phyloP scores from a whole-genome alignment of 2,113 vertebrate genomes.

The Barnardius zonarius region DNA sequence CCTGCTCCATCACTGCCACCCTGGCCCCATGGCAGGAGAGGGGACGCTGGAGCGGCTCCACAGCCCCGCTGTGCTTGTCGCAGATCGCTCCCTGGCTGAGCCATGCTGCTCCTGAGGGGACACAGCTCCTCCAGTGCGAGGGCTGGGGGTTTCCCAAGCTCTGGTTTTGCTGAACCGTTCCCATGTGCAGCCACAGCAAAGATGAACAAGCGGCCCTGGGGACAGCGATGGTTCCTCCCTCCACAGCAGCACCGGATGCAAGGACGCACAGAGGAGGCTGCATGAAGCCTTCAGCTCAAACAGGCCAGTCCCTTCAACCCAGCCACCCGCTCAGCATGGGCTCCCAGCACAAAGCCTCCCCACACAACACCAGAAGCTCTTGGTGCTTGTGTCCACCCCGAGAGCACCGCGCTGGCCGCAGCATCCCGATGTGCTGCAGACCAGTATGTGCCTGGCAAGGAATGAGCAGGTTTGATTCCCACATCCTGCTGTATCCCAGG shows the following conservation, averaged over 20 bases:
- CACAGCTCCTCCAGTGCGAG: rapidly evolving
- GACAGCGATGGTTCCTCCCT: rapidly evolving
- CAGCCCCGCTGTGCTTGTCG: neutral
- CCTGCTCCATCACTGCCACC: neutral
- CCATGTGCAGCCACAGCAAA: rapidly evolving
- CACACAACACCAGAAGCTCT: neutral
- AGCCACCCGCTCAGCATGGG: rapidly evolving
- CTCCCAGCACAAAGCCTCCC: neutral
- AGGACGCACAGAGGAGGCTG: neutral
- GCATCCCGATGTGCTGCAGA: rapidly evolving
- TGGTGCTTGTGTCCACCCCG: rapidly evolving
- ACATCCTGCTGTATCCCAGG: rapidly evolving
- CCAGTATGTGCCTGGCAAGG: rapidly evolving
- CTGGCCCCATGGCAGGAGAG: neutral
- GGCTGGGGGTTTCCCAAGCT: neutral
- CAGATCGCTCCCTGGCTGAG: rapidly evolving
- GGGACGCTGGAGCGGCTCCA: neutral
- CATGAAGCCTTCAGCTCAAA: neutral
- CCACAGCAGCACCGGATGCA: rapidly evolving
- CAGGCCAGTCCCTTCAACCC: no score
- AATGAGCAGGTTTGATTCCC: rapidly evolving
- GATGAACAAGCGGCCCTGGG: neutral
- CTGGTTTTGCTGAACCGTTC: neutral
- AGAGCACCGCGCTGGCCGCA: neutral
- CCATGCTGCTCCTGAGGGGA: neutral